A percentile compares a stretch with the other conserved stretches of the same genome.
These are phyloP conservation scores for Phalangium opilio DNA, from an alignment of 2,888 invertebrate genomes.

Conservation along the genomic window DNA sequence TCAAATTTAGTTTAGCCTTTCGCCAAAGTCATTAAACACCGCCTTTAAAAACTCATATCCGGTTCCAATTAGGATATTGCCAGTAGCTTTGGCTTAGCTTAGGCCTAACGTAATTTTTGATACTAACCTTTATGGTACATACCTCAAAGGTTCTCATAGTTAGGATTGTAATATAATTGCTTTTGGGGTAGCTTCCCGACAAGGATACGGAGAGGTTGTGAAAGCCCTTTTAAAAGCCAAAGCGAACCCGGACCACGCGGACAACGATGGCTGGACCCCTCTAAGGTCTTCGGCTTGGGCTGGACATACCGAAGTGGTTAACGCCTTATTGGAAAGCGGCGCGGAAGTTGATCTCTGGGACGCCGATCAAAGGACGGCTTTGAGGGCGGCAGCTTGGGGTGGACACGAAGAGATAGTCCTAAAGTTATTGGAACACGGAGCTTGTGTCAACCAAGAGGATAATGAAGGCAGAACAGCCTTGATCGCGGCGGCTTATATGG, in stretches of 20 bases:
- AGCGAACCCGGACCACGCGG: constrained; percentile 57
- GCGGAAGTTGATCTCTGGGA: constrained; percentile 69
- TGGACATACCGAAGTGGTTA: constrained; percentile 51
- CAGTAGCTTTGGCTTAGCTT: too few species aligned
- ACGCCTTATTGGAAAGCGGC: constrained; percentile 43
- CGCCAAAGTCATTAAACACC: too few species aligned
- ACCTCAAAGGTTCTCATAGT: too few species aligned
- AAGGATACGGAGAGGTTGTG: constrained; percentile 56
- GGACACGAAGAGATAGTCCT: constrained; percentile 36
- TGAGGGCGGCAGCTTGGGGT: constrained; percentile 61
- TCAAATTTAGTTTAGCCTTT: too few species aligned
- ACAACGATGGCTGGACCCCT: constrained; percentile 78
- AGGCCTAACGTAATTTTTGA: too few species aligned
- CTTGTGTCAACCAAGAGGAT: constrained; percentile 35
- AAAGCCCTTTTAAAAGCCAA: constrained; percentile 41
- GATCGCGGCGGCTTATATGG: constrained; percentile 67
- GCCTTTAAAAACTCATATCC: too few species aligned
- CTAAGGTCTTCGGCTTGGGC: constrained; percentile 89
- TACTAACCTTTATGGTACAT: too few species aligned
- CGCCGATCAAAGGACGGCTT: constrained; percentile 75
- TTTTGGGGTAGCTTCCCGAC: constrained; percentile 40
- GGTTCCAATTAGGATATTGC: too few species aligned
- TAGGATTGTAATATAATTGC: too few species aligned
- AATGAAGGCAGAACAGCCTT: constrained; percentile 36
- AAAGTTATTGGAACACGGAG: constrained; percentile 29